Percentiles rank a stretch among this genome's conserved stretches.
Conservation (phyloP, 2,113 vertebrate species). For the Egretta garzetta region DNA sequence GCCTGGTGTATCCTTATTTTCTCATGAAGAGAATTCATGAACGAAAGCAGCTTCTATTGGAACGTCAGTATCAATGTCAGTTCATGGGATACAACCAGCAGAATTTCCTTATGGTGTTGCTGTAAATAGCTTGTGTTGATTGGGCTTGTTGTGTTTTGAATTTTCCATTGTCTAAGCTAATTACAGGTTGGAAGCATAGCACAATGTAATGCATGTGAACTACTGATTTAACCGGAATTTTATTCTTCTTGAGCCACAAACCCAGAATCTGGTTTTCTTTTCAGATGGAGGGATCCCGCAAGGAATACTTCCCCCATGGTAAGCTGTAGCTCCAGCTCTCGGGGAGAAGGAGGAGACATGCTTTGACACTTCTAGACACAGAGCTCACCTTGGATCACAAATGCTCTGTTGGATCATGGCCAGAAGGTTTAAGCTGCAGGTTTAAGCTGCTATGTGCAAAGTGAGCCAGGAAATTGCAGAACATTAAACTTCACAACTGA, state of each 20-base stretch:
- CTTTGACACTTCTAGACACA: background rate
- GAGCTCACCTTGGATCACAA: background rate
- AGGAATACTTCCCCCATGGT: background rate
- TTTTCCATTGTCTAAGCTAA: conserved; percentile 53
- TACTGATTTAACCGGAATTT: conserved; percentile 32
- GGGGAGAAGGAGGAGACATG: background rate
- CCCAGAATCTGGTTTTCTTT: background rate
- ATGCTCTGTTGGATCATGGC: background rate
- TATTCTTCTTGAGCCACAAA: background rate
- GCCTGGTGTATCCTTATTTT: background rate
- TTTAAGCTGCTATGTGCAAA: background rate
- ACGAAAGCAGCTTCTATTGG: background rate
- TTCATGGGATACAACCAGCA: background rate
- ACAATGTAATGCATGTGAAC: background rate
- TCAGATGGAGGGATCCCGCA: background rate
- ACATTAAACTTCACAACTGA: background rate
- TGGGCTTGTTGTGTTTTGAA: conserved; percentile 19
- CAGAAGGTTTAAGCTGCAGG: background rate
- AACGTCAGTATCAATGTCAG: background rate
- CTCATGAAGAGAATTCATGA: background rate
- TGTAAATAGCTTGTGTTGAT: conserved; percentile 55
- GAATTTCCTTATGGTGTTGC: background rate
- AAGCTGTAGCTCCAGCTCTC: background rate
- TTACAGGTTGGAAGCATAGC: conserved; percentile 10
- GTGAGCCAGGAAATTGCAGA: background rate